Evolutionary conservation across 2,113 vertebrate species (phyloP), one percentile per base, ranked within the genome.

Genomic region (Coturnix japonica): DNA sequence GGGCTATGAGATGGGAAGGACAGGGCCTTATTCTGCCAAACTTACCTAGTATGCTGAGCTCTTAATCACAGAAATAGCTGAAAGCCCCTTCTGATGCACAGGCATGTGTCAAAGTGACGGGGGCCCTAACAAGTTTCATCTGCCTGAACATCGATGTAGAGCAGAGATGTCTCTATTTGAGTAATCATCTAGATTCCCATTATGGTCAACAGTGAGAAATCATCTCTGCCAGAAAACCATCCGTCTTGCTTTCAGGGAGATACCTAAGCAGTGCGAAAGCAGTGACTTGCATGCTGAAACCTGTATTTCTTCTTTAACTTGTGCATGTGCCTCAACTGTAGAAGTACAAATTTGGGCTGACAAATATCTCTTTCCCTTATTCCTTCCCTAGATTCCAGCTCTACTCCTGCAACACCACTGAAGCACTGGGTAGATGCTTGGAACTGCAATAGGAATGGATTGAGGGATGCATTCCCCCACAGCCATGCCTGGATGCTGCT

Each of bases 131-230:
- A 89, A 69, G 39, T 61, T 53, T 61, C 18, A 7, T 43, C 73
- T 90, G 82, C 64, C 63, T 3, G 2, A 74, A 44, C 37, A 15
- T 0, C 30, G 46, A 64, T 25, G 53, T 77, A 53, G 30, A n/a
- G 63, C 7, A 47, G 81, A 74, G 83, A 56, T 35, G 43, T 60
- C 35, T 89, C 65, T 74, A 72, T 39, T 30, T 81, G 39, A 90
- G 65, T n/a, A 60, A 89, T 56, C 65, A 81, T 35, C 83, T 61
- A 6, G 53, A 84, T 65, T n/a, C 28, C 57, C 92, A 47, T 33
- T 85, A 35, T n/a, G 83, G 77, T 56, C 80, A 92, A 39, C 65
- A 83, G 56, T n/a, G 86, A 81, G 76, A 60, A 65, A 81, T 78
- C 59, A 33, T 59, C 70, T 61, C 26, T 84, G 66, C 63, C 74